A percentile compares a stretch with the other conserved stretches of the same genome.
These are phyloP conservation scores for Pelochelys cantorii DNA, from an alignment of 2,797 vertebrate species.

Conservation along the genomic window DNA sequence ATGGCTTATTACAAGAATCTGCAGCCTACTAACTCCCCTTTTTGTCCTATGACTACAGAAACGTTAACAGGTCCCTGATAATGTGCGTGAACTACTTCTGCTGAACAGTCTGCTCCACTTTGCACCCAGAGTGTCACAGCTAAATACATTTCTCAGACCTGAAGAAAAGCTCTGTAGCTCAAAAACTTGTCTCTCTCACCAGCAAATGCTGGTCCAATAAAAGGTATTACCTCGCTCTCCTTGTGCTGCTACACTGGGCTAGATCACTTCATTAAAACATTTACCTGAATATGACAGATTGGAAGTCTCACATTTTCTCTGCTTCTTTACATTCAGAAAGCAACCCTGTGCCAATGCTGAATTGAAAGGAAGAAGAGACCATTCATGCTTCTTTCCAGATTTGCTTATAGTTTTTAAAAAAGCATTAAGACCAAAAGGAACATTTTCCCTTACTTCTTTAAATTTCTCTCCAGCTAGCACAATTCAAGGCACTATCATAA, in stretches of 20 bases:
- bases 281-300: background rate
- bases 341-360: background rate
- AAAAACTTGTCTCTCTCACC: no score
- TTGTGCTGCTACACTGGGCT: background rate
- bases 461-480: background rate
- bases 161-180: no score
- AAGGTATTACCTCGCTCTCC: no score
- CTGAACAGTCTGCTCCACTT: background rate
- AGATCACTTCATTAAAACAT: background rate
- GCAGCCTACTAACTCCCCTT: background rate
- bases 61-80: background rate
- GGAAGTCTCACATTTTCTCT: background rate
- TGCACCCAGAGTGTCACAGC: background rate
- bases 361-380: background rate
- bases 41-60: background rate
- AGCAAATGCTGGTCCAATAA: no score
- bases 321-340: background rate
- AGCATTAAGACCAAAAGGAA: background rate
- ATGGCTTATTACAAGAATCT: background rate
- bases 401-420: background rate
- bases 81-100: background rate
- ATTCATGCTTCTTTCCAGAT: background rate
- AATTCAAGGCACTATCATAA: background rate
- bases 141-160: no score
- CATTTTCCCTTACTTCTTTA: background rate